A percentile compares a stretch with the other conserved stretches of the same genome.
phyloP scores from a whole-genome alignment of 2,797 vertebrate genomes.

The Carapus acus region DNA sequence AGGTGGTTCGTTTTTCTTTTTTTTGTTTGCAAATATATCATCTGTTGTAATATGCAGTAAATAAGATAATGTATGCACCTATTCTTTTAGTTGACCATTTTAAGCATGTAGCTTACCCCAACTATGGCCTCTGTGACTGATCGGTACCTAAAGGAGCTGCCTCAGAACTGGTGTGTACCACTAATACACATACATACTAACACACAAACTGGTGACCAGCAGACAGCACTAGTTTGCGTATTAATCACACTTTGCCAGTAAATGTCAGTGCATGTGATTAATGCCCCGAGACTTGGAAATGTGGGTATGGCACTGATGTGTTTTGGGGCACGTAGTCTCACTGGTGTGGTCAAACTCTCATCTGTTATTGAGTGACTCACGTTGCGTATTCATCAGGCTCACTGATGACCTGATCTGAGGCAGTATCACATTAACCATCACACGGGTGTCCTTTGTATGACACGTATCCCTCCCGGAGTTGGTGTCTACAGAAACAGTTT shows the following conservation, averaged over 20 bases:
- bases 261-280: neutral
- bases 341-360: slow-evolving; percentile 6
- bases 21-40: too few relatives aligned
- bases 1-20: too few relatives aligned
- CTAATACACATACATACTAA: neutral
- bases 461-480: neutral
- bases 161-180: neutral
- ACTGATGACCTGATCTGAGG: neutral
- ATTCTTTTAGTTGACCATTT: too few relatives aligned
- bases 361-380: slow-evolving; percentile 11
- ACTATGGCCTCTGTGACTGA: too few relatives aligned
- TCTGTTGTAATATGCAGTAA: too few relatives aligned
- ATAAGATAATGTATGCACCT: too few relatives aligned
- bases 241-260: slow-evolving; percentile 8
- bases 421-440: neutral
- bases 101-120: too few relatives aligned
- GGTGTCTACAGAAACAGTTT: too few relatives aligned
- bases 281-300: slow-evolving; percentile 5
- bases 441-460: neutral
- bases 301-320: slow-evolving; percentile 2
- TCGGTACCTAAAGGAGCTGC: too few relatives aligned
- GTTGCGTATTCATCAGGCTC: neutral
- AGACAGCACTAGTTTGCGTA: neutral
- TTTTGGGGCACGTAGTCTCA: neutral
- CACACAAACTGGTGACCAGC: slow-evolving; percentile 3